These are phyloP conservation scores for Chloroceryle aenea DNA, from an alignment of 2,113 vertebrate species.

Conservation along the genomic window DNA sequence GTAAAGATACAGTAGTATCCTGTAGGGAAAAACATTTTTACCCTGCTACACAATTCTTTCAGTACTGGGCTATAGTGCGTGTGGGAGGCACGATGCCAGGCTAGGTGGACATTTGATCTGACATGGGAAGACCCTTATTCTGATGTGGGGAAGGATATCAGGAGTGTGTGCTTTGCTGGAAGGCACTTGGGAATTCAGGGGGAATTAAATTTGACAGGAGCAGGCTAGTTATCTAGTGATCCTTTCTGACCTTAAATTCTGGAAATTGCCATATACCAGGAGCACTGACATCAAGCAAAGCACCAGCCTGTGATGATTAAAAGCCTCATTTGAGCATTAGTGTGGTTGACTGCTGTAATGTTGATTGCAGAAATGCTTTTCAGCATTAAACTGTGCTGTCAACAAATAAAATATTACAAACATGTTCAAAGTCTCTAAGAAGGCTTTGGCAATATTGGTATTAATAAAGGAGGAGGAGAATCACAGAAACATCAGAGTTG, in stretches of 20 bases:
- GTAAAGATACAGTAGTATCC: background rate
- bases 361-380: constrained; percentile 4
- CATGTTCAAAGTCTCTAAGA: background rate
- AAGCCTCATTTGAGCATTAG: background rate
- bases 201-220: background rate
- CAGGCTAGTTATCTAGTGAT: background rate
- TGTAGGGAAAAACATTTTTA: background rate
- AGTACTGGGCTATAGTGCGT: background rate
- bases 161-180: background rate
- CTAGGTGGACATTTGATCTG: background rate
- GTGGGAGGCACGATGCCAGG: background rate
- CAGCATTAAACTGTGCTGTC: background rate
- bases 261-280: background rate
- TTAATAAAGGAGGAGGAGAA: background rate
- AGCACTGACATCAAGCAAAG: background rate
- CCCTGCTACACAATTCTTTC: background rate
- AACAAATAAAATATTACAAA: constrained; percentile 13
- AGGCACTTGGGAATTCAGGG: background rate
- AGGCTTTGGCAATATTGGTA: background rate
- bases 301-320: background rate
- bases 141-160: background rate
- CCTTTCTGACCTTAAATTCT: constrained; percentile 9
- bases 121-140: background rate
- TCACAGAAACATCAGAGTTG: no score
- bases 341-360: background rate